Percentiles rank a stretch among this genome's conserved stretches.
Evolutionary conservation across 2,797 vertebrate species (phyloP).

Genomic region (Fratercula arctica): DNA sequence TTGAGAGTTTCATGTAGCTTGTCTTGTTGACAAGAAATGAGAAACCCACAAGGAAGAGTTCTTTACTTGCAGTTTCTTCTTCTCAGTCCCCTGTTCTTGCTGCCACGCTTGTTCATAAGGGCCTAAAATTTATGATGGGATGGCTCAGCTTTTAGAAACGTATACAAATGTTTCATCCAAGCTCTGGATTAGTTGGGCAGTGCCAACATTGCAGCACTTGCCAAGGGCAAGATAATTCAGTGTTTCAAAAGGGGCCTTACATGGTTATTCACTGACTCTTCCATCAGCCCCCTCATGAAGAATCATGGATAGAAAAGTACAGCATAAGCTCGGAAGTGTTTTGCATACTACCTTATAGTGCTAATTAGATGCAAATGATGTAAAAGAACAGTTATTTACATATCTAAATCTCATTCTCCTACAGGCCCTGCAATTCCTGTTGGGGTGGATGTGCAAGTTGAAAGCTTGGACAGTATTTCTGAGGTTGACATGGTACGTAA

Average conservation of each 20-base stretch:
- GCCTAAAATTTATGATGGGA: background rate
- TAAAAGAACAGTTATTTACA: background rate
- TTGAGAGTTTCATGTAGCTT: background rate
- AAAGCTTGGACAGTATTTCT: constrained; percentile 96
- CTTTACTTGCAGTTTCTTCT: background rate
- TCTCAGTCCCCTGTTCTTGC: background rate
- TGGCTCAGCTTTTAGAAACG: background rate
- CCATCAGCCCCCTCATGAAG: background rate
- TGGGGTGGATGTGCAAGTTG: constrained; percentile 94
- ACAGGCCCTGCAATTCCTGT: constrained; percentile 94
- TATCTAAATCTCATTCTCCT: constrained; percentile 42
- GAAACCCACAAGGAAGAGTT: background rate
- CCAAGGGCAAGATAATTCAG: background rate
- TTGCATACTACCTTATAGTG: background rate
- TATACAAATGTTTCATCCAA: background rate
- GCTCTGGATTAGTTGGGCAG: background rate
- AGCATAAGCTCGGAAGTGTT: background rate
- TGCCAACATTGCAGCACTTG: background rate
- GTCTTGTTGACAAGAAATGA: background rate
- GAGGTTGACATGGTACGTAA: constrained; percentile 94
- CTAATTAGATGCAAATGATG: background rate
- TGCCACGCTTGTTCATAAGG: background rate
- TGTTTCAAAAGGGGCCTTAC: background rate
- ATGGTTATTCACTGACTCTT: background rate
- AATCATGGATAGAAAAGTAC: background rate